Percentiles rank a stretch among this genome's conserved stretches.
phyloP scores from a whole-genome alignment of 2,797 vertebrate species.

The Anabas testudineus region DNA sequence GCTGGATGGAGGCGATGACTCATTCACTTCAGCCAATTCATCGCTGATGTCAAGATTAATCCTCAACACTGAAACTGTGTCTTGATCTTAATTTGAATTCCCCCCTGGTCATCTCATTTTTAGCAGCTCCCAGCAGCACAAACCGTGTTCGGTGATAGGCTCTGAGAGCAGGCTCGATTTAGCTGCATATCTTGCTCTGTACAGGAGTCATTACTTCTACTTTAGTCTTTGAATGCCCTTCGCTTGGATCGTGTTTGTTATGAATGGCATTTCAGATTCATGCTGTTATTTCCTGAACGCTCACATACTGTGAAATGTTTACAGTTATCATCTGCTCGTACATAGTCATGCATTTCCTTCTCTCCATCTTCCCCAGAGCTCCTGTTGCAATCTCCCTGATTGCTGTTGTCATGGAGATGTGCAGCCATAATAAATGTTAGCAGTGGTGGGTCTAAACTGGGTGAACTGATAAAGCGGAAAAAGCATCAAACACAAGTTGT shows the following conservation, averaged over 20 bases:
- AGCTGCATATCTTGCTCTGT: not conserved
- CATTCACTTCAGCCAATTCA: constrained; percentile 40
- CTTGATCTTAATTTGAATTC: constrained; percentile 21
- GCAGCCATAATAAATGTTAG: constrained; percentile 40
- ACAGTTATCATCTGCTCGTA: constrained; percentile 19
- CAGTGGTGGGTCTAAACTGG: constrained; percentile 9
- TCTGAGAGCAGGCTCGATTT: not conserved
- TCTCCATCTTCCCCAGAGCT: constrained; percentile 36
- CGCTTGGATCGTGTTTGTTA: not conserved
- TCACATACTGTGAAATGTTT: not conserved
- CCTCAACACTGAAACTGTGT: constrained; percentile 23
- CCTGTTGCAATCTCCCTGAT: constrained; percentile 27
- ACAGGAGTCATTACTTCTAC: not conserved
- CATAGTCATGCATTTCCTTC: constrained; percentile 2
- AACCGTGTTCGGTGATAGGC: not conserved
- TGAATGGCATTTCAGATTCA: not conserved
- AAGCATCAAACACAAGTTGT: constrained; percentile 14
- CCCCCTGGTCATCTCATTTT: not conserved
- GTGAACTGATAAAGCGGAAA: constrained; percentile 9
- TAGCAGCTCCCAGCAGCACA: not conserved
- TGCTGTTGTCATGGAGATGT: constrained; percentile 72
- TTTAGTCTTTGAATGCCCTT: not conserved
- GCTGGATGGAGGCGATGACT: constrained; percentile 32
- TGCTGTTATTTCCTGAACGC: not conserved
- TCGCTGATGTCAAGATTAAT: constrained; percentile 30